Base-by-base conservation (phyloP, 2,113 vertebrate species). In the Peromyscus maniculatus region DNA sequence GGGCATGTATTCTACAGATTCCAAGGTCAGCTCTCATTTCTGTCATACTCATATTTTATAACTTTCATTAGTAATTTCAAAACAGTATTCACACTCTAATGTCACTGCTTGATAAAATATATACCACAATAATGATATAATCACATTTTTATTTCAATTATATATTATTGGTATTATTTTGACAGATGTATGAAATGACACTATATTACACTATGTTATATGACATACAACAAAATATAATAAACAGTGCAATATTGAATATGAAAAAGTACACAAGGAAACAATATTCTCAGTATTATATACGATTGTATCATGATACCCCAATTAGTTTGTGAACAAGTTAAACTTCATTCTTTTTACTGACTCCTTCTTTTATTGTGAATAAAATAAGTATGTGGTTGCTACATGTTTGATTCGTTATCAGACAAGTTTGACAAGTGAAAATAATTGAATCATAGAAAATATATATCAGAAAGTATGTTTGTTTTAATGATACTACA, bases 371-470 rank as follows among this genome's bases (percentile, higher is more conserved):
- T 95, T 78, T n/a, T 87, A 16, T 46, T 82, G 69, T 24, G 24
- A 24, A 57, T 75, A 75, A 87, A 94, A 74, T 49, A 94, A 82
- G 3, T 83, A 83, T 71, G 46, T 57, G 17, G 19, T 92, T 89
- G 24, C 31, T 17, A 71, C 39, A 28, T 43, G 11, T 93, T 94
- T 91, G 43, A 92, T 39, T 93, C 55, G 21, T 72, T 96, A 31
- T 46, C 57, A 96, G 84, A 86, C 80, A 92, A 43, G 3, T 96
- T 84, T 75, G 36, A 72, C 88, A 96, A 96, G 59, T 97, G 52
- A 97, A 97, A 96, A 78, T 90, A 91, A 92, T 43, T 88, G 69
- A 92, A 93, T 90, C 78, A 93, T 95, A 96, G 87, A 67, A 64
- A 33, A 89, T 26, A 79, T 94, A 91, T 57, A 93, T 17, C 64